Conservation (phyloP, 2,888 invertebrate genomes). For the Cerastis leucographa region DNA sequence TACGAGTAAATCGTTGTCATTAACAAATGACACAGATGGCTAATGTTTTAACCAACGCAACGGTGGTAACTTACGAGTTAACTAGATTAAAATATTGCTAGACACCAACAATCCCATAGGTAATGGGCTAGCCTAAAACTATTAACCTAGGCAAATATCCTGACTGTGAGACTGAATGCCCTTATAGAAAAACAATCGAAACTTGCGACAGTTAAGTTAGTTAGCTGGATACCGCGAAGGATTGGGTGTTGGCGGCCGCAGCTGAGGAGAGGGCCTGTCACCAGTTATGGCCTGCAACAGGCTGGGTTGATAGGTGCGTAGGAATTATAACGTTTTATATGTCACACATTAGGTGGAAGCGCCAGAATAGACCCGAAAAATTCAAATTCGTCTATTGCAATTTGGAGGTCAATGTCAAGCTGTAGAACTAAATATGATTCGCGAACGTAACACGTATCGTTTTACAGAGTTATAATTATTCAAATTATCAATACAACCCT, state of each 20-base stretch:
- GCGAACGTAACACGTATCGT: no score
- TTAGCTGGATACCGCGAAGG: neutral
- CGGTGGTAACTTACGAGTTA: neutral
- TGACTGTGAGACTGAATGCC: neutral
- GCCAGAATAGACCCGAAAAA: neutral
- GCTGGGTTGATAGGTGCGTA: neutral
- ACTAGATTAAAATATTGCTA: neutral
- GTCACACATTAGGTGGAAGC: neutral
- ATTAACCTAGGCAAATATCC: neutral
- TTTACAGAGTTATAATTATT: no score
- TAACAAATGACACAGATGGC: neutral
- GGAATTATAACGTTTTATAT: neutral
- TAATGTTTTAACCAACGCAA: neutral
- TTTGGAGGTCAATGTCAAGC: neutral
- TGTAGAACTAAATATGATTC: no score
- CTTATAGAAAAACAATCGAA: neutral
- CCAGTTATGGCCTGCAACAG: neutral
- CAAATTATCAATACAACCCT: no score
- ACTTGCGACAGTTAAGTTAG: neutral
- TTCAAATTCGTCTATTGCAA: neutral
- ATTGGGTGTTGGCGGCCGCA: neutral
- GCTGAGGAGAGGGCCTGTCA: neutral
- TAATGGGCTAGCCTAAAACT: neutral
- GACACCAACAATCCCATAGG: neutral
- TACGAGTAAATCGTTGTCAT: neutral